These are phyloP conservation scores for Cephus pygmeus DNA, from an alignment of 2,888 invertebrate species.

Conservation along the genomic window DNA sequence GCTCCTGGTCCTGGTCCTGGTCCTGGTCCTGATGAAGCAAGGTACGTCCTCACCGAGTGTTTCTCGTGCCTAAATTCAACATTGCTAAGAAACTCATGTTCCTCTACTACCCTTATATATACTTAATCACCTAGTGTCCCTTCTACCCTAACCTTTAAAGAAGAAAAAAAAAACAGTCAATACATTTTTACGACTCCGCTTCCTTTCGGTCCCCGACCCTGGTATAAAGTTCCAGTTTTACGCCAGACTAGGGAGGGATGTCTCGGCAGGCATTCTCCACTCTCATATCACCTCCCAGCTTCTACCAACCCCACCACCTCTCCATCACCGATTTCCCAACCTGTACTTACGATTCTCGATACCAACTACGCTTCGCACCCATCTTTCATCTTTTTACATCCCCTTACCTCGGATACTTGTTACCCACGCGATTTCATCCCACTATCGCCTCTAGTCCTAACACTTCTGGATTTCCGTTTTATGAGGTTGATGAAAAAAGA, in stretches of 20 bases:
- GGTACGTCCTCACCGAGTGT: slow-evolving; percentile 27
- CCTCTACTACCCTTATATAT: not conserved
- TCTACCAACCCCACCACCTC: not conserved
- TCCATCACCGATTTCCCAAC: not conserved
- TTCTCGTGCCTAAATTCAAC: not conserved
- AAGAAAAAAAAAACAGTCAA: slow-evolving; percentile 26
- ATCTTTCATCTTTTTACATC: too few relatives aligned
- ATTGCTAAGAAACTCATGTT: not conserved
- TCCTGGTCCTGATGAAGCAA: slow-evolving; percentile 21
- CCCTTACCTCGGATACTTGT: too few relatives aligned
- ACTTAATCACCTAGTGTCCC: not conserved
- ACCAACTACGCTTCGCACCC: too few relatives aligned
- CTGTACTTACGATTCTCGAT: not conserved
- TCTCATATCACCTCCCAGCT: not conserved
- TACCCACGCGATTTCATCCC: too few relatives aligned
- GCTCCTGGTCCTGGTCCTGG: slow-evolving; percentile 2
- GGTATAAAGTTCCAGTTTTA: slow-evolving; percentile 19
- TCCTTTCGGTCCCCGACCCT: slow-evolving; percentile 13
- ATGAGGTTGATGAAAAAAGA: too few relatives aligned
- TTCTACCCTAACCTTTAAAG: not conserved
- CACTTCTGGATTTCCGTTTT: too few relatives aligned
- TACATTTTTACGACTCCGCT: slow-evolving; percentile 37
- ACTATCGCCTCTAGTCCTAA: too few relatives aligned
- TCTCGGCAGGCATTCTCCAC: not conserved
- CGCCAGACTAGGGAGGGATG: slow-evolving; percentile 12